A percentile compares a stretch with the other conserved stretches of the same genome.
Evolutionary conservation across 1,140 invertebrate genomes (phyloP).

Genomic region (Trichoplusia ni): DNA sequence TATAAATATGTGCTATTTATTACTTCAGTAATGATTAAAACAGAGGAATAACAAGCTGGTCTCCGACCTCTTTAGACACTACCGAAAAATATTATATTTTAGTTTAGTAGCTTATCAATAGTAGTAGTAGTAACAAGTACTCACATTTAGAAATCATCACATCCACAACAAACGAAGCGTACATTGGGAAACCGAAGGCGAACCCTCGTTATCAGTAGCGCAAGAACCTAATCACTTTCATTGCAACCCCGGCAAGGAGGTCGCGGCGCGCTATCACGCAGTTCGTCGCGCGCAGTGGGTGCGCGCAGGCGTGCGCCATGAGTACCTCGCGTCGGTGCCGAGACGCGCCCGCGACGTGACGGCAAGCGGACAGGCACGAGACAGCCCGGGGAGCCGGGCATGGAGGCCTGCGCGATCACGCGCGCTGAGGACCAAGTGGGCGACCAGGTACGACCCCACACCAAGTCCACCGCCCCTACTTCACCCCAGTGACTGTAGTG

Average conservation of each 20-base stretch:
- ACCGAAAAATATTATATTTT: too few species aligned
- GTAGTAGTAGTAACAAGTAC: too few species aligned
- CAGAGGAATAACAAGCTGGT: too few species aligned
- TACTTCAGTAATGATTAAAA: too few species aligned
- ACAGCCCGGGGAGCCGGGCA: conserved; percentile 62
- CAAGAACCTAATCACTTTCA: conserved; percentile 75
- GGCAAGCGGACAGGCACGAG: conserved; percentile 27
- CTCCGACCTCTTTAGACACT: too few species aligned
- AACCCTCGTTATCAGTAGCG: conserved; percentile 73
- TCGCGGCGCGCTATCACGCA: conserved; percentile 66
- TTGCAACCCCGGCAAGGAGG: conserved; percentile 74
- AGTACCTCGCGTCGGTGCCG: conserved; percentile 43
- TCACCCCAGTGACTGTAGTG: conserved; percentile 16
- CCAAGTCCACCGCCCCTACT: conserved; percentile 18
- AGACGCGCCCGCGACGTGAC: conserved; percentile 32
- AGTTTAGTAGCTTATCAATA: too few species aligned
- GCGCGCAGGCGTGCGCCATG: conserved; percentile 67
- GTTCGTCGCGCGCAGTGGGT: conserved; percentile 64
- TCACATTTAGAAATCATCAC: too few species aligned
- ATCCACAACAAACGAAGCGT: neutral
- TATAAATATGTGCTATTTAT: too few species aligned
- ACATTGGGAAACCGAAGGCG: conserved; percentile 39
- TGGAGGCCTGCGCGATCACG: conserved; percentile 71
- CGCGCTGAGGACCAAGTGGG: conserved; percentile 72
- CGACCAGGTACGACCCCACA: conserved; percentile 77